Percentiles rank a stretch among this genome's conserved stretches.
phyloP scores from a whole-genome alignment of 2,888 invertebrate species.

The Agriopis aurantiaria region DNA sequence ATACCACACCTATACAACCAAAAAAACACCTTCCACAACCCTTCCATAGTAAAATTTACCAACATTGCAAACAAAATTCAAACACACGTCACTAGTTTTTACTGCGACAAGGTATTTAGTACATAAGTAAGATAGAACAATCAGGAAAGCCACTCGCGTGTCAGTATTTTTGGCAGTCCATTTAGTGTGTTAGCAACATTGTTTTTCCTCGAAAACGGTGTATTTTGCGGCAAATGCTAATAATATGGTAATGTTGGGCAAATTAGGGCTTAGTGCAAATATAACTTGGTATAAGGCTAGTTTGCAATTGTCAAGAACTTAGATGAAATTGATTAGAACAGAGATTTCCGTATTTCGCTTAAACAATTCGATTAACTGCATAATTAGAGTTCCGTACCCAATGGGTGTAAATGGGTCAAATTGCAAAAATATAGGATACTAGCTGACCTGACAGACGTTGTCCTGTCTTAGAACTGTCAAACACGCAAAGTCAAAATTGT shows the following conservation, averaged over 20 bases:
- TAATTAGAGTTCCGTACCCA: no score
- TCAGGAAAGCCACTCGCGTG: constrained; percentile 18
- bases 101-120: constrained; percentile 9
- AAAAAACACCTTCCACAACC: constrained; percentile 1
- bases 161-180: constrained; percentile 24
- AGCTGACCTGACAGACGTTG: no score
- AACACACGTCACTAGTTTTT: not conserved
- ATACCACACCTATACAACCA: constrained; percentile 37
- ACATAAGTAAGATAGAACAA: constrained; percentile 3
- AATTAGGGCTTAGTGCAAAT: constrained; percentile 9
- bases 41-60: not conserved
- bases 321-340: no score
- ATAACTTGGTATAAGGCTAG: not conserved
- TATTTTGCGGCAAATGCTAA: constrained; percentile 19
- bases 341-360: no score
- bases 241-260: constrained; percentile 21
- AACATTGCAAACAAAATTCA: not conserved
- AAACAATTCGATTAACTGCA: no score
- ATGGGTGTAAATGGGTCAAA: no score
- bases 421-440: no score
- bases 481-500: no score
- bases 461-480: no score
- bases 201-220: constrained; percentile 27
- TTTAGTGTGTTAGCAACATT: constrained; percentile 28
- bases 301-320: constrained; percentile 1